Base-by-base conservation (phyloP, 2,113 vertebrate species). In the Sinocyclocheilus anshuiensis region DNA sequence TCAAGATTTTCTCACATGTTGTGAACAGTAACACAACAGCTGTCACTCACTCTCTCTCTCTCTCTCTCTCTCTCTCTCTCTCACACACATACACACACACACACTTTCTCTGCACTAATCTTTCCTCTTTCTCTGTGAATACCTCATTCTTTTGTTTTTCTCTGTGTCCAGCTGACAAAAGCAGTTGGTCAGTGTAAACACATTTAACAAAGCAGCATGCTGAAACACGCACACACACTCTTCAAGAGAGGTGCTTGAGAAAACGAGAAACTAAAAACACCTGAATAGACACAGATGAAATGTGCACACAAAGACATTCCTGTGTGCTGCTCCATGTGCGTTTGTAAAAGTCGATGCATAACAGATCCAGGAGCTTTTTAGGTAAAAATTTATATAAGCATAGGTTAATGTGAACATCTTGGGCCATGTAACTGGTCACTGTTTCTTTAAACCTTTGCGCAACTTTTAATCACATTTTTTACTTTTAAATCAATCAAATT, bases 141-240 rank as follows among this genome's bases (percentile, higher is more conserved):
- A 59, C 36, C 33, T 29, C n/a, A 33, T 59, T 59, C 71, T 83
- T 20, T 72, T 65, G 42, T 75, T 42, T 55, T 48, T 74, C 45
- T 59, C 29, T 50, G 18, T 78, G 33, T 84, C 78, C 87, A 86
- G 89, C 89, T 89, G 84, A 69, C 26, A 24, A 53, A 77, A 65
- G 67, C 80, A 83, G 87, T 61, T 82, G 86, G 75, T 71, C 36
- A 48, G 33, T 42, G 45, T 79, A 74, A 72, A 75, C 77, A 75
- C 55, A 42, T 24, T 81, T 71, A 29, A 75, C 26, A 50, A 81
- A 82, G 72, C 57, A 72, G 67, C 24, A n/a, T 22, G 11, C 26
- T 59, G 72, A 42, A 24, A 53, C 24, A 29, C 36, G 45, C 2
- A 45, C 2, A 45, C 85, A 67, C 77, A 22, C 59, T 13, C 81